Percentiles rank a stretch among this genome's conserved stretches.
These are phyloP conservation scores for Cyclophora punctaria DNA, from an alignment of 2,888 invertebrate genomes.

Conservation along the genomic window DNA sequence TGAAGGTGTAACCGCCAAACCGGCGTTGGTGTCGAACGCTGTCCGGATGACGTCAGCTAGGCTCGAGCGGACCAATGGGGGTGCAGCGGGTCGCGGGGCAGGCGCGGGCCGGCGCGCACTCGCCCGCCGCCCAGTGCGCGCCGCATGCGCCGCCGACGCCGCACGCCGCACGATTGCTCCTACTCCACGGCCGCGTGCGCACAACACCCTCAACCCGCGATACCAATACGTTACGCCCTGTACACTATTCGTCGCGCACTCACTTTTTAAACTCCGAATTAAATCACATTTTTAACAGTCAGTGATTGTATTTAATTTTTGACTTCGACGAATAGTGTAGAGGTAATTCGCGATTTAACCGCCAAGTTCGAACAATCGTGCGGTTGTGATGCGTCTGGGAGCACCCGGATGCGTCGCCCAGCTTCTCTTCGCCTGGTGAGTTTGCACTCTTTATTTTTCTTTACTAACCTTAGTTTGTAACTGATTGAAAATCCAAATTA, in stretches of 20 bases:
- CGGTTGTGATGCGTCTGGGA: conserved; percentile 25
- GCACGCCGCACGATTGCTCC: conserved; percentile 50
- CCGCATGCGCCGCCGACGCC: conserved; percentile 37
- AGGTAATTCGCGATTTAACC: conserved; percentile 11
- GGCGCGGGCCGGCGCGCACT: conserved; percentile 34
- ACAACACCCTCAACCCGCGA: conserved; percentile 10
- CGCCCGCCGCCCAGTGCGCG: conserved; percentile 52
- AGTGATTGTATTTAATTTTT: neutral
- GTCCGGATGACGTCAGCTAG: conserved; percentile 55
- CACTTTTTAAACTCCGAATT: neutral
- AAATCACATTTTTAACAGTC: no score
- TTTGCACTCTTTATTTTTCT: conserved; percentile 8
- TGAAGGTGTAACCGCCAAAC: conserved; percentile 5
- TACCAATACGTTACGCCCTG: conserved; percentile 9
- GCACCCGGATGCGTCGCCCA: conserved; percentile 27
- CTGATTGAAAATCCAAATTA: no score
- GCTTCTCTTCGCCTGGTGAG: conserved; percentile 34
- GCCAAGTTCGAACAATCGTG: conserved; percentile 40
- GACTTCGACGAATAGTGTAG: conserved; percentile 1
- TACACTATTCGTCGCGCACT: neutral
- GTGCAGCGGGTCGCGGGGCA: conserved; percentile 31
- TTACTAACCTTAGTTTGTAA: no score
- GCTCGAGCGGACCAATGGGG: conserved; percentile 48
- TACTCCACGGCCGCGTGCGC: conserved; percentile 48
- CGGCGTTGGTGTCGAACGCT: conserved; percentile 19